Conservation (phyloP, 2,113 vertebrate genomes). For the Neolamprologus sp. region DNA sequence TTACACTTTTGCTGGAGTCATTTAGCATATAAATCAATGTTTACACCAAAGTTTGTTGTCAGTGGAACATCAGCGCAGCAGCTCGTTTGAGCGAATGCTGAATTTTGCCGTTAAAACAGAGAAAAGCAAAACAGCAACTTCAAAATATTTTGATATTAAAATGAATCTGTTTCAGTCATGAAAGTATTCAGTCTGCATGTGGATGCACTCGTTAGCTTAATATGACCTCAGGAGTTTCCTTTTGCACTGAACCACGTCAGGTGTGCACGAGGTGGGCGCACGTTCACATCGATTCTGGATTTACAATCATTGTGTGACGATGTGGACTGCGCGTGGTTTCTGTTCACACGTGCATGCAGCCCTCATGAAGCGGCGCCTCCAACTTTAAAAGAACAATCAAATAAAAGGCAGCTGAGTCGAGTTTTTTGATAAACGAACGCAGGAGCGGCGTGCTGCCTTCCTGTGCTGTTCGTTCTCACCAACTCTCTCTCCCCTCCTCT, state of each 20-base stretch:
- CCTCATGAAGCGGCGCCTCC: slow-evolving; percentile 40
- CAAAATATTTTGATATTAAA: neutral
- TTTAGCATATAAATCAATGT: too few relatives aligned
- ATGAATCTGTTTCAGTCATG: neutral
- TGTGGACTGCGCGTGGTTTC: neutral
- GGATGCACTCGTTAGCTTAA: neutral
- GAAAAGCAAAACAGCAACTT: neutral
- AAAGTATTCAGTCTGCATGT: neutral
- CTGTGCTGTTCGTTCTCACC: neutral
- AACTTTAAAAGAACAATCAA: neutral
- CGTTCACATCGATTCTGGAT: neutral
- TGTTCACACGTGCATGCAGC: neutral
- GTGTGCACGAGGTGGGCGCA: neutral
- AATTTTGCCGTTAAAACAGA: neutral
- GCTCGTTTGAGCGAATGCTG: neutral
- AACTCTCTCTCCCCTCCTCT: neutral
- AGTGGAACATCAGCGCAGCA: neutral
- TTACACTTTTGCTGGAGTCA: too few relatives aligned
- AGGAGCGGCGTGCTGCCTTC: slow-evolving; percentile 6
- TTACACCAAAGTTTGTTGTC: neutral
- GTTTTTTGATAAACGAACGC: neutral
- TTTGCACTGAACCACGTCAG: neutral
- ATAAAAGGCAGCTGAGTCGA: neutral
- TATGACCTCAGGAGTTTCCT: neutral
- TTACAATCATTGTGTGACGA: neutral